phyloP scores from a whole-genome alignment of 2,113 vertebrate genomes.

The Pterocles burchelli region DNA sequence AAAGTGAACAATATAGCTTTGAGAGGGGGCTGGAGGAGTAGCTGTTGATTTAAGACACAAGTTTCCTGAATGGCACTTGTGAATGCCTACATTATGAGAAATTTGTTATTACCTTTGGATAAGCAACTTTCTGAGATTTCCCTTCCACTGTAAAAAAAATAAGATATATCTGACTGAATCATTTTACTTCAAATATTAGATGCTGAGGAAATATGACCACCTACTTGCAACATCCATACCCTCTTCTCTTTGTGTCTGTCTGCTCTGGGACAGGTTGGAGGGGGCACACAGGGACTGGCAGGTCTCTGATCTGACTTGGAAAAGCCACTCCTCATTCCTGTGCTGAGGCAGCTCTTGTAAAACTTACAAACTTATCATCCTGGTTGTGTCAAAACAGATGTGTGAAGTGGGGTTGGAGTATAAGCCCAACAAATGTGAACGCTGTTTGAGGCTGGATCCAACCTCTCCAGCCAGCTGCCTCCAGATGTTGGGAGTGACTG shows the following conservation, averaged over 20 bases:
- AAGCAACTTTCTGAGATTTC: background rate
- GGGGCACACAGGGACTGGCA: background rate
- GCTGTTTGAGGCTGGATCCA: background rate
- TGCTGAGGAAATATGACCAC: background rate
- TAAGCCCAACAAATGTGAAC: background rate
- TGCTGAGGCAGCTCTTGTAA: background rate
- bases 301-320: background rate
- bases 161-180: background rate
- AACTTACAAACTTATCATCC: background rate
- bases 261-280: background rate
- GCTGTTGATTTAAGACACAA: background rate
- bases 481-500: background rate
- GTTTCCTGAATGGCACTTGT: background rate
- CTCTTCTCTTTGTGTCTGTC: rapidly evolving
- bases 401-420: background rate
- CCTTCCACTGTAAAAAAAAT: background rate
- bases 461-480: background rate
- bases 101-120: background rate
- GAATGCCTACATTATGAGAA: background rate
- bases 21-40: background rate
- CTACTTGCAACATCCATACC: background rate
- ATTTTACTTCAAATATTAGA: background rate
- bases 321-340: background rate
- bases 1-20: background rate
- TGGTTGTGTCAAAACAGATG: background rate